Evolutionary conservation across 1,140 invertebrate species (phyloP).

Genomic region (Delia radicum): DNA sequence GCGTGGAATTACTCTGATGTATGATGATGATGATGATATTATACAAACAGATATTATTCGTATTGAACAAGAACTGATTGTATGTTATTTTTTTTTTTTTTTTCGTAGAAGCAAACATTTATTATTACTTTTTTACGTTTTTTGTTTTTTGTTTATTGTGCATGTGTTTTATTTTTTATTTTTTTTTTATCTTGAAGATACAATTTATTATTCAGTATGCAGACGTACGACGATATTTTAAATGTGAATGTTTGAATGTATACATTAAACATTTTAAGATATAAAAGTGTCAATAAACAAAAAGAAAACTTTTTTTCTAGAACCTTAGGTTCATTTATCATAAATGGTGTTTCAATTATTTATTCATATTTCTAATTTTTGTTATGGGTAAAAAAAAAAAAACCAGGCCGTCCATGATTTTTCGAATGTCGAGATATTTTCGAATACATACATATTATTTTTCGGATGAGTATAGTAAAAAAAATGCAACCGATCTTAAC

Average conservation of each 20-base stretch:
- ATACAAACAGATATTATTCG: too few relatives aligned
- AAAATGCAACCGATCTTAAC: too few relatives aligned
- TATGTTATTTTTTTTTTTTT: neutral
- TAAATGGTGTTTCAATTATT: neutral
- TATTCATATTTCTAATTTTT: too few relatives aligned
- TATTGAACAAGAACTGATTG: neutral
- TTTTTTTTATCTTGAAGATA: conserved; percentile 20
- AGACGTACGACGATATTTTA: neutral
- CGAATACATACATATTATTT: too few relatives aligned
- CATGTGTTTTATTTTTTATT: too few relatives aligned
- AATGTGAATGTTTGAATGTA: neutral
- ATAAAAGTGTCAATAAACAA: conserved; percentile 17
- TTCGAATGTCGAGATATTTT: too few relatives aligned
- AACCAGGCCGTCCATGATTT: too few relatives aligned
- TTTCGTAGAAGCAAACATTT: neutral
- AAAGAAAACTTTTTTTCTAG: conserved; percentile 17
- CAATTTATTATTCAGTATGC: conserved; percentile 14
- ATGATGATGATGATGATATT: too few relatives aligned
- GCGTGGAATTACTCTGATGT: too few relatives aligned
- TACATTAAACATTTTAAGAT: neutral
- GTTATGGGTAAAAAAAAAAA: too few relatives aligned
- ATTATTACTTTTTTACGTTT: neutral
- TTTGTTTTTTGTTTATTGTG: neutral
- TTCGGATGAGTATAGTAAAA: too few relatives aligned
- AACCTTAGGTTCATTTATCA: conserved; percentile 22